Percentiles rank a stretch among this genome's conserved stretches.
Conservation (phyloP, 23 tunicate genomes). For the Oikopleura vanhoeffeni region DNA sequence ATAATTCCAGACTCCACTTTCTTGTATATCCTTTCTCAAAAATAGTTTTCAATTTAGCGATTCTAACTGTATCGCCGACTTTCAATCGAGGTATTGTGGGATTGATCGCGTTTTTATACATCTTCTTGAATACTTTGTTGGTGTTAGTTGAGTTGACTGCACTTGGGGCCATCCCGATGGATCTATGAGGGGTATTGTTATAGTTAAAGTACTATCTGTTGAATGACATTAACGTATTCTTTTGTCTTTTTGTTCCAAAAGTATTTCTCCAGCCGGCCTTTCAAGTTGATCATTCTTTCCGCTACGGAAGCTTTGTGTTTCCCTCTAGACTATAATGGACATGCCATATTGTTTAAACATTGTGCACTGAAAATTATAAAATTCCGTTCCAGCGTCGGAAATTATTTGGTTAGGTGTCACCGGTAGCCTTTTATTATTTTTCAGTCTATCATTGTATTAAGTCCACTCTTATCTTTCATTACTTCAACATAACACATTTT, state of each 20-base stretch:
- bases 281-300: not conserved
- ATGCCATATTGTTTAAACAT: not conserved
- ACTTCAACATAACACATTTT: not conserved
- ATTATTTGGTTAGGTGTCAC: not conserved
- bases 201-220: not conserved
- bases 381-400: not conserved
- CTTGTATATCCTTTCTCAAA: conserved; percentile 3
- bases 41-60: not conserved
- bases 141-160: not conserved
- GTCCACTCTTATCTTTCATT: not conserved
- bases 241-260: not conserved
- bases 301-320: not conserved
- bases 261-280: not conserved
- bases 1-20: not conserved
- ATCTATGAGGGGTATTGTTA: not conserved
- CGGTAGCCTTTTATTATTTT: not conserved
- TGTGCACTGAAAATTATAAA: not conserved
- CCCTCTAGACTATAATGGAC: not conserved
- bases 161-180: conserved; percentile 9
- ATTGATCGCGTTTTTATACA: not conserved
- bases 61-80: not conserved
- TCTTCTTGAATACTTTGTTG: not conserved
- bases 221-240: not conserved
- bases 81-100: not conserved
- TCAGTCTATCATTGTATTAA: not conserved